phyloP scores from a whole-genome alignment of 1,140 invertebrate species.

The Aphis gossypii region DNA sequence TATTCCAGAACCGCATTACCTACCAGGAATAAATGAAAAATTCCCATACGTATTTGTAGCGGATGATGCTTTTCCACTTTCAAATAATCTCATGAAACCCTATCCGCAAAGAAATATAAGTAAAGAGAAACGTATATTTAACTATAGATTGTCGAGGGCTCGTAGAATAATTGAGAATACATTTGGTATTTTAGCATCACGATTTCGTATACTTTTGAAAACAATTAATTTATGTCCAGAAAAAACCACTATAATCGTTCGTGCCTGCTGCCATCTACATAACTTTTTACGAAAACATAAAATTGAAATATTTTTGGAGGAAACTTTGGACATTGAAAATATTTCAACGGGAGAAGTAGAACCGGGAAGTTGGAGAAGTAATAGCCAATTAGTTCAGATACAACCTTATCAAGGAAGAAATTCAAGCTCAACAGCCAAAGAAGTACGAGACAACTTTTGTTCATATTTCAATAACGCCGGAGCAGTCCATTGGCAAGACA shows the following conservation, averaged over 20 bases:
- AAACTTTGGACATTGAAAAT: slow-evolving; percentile 35
- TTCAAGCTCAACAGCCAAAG: slow-evolving; percentile 29
- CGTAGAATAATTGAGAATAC: slow-evolving; percentile 65
- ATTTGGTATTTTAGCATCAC: slow-evolving; percentile 65
- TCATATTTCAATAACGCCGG: slow-evolving; percentile 59
- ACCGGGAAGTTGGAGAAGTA: slow-evolving; percentile 25
- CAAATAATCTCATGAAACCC: slow-evolving; percentile 57
- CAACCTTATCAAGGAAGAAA: slow-evolving; percentile 46
- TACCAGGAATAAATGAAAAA: slow-evolving; percentile 53
- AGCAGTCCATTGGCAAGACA: slow-evolving; percentile 59
- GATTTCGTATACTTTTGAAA: slow-evolving; percentile 64
- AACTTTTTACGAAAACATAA: slow-evolving; percentile 61
- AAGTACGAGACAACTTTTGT: slow-evolving; percentile 57
- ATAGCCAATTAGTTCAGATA: slow-evolving; percentile 51
- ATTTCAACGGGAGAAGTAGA: slow-evolving; percentile 44
- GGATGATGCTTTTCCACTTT: slow-evolving; percentile 59
- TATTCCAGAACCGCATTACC: slow-evolving; percentile 44
- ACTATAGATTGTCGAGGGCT: slow-evolving; percentile 64
- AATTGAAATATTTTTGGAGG: slow-evolving; percentile 19
- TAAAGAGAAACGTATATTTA: slow-evolving; percentile 64
- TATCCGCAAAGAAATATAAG: slow-evolving; percentile 51
- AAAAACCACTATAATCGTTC: slow-evolving; percentile 62
- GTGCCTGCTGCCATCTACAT: slow-evolving; percentile 61
- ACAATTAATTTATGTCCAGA: slow-evolving; percentile 63
- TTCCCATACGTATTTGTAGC: slow-evolving; percentile 56